phyloP scores from a whole-genome alignment of 2,113 vertebrate species.

The Hippocampus comes region DNA sequence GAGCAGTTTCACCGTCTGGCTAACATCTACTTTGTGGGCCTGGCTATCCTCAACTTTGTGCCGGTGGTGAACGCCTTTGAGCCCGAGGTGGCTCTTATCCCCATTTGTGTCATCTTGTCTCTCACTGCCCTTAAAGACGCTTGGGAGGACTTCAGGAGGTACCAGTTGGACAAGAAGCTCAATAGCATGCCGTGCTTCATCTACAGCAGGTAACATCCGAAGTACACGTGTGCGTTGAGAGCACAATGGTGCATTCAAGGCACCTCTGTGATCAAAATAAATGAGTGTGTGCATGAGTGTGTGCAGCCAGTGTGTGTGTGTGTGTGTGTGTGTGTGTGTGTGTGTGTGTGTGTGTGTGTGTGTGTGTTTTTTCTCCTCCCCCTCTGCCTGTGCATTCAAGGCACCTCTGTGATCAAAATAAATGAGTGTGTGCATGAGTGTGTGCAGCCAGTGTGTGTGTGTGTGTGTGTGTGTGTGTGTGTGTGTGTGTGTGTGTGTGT shows the following conservation, averaged over 20 bases:
- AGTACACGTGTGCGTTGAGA: neutral
- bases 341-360: constrained; percentile 22
- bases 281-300: constrained; percentile 23
- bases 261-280: neutral
- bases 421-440: no score
- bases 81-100: constrained; percentile 82
- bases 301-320: constrained; percentile 10
- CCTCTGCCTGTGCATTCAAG: no score
- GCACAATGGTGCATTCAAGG: neutral
- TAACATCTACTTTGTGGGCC: constrained; percentile 86
- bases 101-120: constrained; percentile 80
- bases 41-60: constrained; percentile 85
- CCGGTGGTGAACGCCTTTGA: constrained; percentile 86
- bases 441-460: constrained; percentile 33
- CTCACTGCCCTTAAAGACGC: constrained; percentile 87
- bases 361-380: constrained; percentile 48
- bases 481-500: constrained; percentile 30
- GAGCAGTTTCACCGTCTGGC: constrained; percentile 90
- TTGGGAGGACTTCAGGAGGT: constrained; percentile 90
- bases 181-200: constrained; percentile 81
- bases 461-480: constrained; percentile 39
- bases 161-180: constrained; percentile 81
- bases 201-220: constrained; percentile 81
- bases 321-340: constrained; percentile 37
- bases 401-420: no score